Evolutionary conservation across 2,113 vertebrate genomes (phyloP), one percentile per base, ranked within the genome.

Genomic region (Burhinus oedicnemus): DNA sequence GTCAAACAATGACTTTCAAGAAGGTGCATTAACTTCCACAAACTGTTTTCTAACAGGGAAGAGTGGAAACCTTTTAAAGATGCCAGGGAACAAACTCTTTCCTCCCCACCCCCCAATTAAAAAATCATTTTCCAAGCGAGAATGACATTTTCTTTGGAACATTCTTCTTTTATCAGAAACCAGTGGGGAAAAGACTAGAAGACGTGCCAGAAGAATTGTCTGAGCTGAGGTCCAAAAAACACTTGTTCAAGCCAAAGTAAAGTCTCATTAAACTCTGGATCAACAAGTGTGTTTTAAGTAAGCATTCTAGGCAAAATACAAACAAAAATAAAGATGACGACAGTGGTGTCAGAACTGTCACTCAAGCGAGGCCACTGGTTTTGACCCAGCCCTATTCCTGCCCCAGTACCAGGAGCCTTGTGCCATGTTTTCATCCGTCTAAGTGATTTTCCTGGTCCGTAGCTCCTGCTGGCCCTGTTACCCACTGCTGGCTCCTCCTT

Each of bases 91-190:
- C 8, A 77, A 83, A 84, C 42, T n/a, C 14, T 74, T 81, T 96
- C 47, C n/a, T 82, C 44, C 42, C 26, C 21, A 68, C 3, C 4
- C 47, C 21, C 26, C 60, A 74, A 42, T 47, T 68, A 75, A 91
- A 87, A 58, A 19, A 20, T n/a, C 16, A 45, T 89, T 94, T 87
- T 89, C 47, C 36, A 27, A 68, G 45, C 2, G 1, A 68, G 84
- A 94, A 68, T 34, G 38, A 45, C 29, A 27, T 93, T 94, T 96
- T 75, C 74, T 89, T 94, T 94, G 83, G 47, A 94, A 68, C 51
- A 7, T 19, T 45, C 25, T 90, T 51, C 64, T 78, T 94, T 84
- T 64, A 84, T 91, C 87, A 95, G 77, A 84, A 92, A 87, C 15
- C n/a, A 70, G 20, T 18, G 38, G 60, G 47, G 47, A 78, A 90